Conservation (phyloP, 2,888 invertebrate genomes). For the Pegoplata infirma region DNA sequence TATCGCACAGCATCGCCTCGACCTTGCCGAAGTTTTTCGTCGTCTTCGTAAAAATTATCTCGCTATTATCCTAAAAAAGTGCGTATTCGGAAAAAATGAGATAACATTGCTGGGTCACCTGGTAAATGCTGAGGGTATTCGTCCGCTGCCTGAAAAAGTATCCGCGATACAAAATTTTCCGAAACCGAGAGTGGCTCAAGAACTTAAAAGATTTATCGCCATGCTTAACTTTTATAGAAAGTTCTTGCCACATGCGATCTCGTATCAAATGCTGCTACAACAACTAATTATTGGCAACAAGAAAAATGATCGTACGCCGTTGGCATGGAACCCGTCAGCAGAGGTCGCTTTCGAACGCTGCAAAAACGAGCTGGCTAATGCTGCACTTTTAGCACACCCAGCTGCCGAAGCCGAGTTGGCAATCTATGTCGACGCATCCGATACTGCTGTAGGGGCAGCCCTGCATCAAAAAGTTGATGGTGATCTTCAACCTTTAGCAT, state of each 20-base stretch:
- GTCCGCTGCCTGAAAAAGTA: slow-evolving; percentile 41
- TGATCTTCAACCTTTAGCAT: slow-evolving; percentile 24
- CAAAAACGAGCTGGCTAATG: slow-evolving; percentile 7
- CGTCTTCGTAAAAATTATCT: slow-evolving; percentile 3
- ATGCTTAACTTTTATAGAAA: too few relatives aligned
- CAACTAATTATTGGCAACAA: slow-evolving; percentile 37
- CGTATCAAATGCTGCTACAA: slow-evolving; percentile 55
- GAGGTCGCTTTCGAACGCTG: slow-evolving; percentile 34
- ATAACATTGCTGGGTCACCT: slow-evolving; percentile 10
- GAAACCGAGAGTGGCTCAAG: too few relatives aligned
- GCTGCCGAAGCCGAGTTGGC: slow-evolving; percentile 28
- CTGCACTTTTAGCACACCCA: neutral
- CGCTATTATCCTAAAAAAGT: slow-evolving; percentile 20
- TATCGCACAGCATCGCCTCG: slow-evolving; percentile 26
- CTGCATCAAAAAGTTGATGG: too few relatives aligned
- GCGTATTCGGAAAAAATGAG: slow-evolving; percentile 2
- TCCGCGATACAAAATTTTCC: neutral
- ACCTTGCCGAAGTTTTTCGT: slow-evolving; percentile 9
- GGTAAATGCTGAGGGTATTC: slow-evolving; percentile 28
- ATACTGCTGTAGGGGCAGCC: slow-evolving; percentile 39
- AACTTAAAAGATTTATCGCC: too few relatives aligned
- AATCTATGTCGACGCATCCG: slow-evolving; percentile 19
- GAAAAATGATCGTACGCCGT: slow-evolving; percentile 47
- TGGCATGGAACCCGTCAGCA: slow-evolving; percentile 34
- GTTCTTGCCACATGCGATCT: too few relatives aligned